phyloP scores from a whole-genome alignment of 2,888 invertebrate species.

The Pammene aurita region DNA sequence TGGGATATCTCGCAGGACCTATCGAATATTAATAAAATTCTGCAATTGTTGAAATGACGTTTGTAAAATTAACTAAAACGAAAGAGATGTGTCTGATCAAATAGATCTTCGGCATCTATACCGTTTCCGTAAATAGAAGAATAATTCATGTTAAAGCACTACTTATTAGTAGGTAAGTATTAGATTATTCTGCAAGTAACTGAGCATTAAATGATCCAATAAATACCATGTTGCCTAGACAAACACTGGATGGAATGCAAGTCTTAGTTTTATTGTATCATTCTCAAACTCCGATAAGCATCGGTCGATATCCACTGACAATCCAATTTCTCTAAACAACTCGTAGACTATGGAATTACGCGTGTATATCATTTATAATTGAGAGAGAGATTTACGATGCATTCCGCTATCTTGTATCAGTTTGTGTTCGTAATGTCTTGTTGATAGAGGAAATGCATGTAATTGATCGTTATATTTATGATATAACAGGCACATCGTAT shows the following conservation, averaged over 20 bases:
- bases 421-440: slow-evolving; percentile 61
- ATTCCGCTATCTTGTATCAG: slow-evolving; percentile 67
- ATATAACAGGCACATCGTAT: slow-evolving; percentile 14
- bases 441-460: slow-evolving; percentile 45
- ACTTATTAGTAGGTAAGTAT: too few species aligned
- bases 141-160: too few species aligned
- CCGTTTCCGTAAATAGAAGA: too few species aligned
- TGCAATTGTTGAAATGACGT: too few species aligned
- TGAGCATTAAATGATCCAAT: background rate
- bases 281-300: slow-evolving; percentile 28
- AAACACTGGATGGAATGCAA: background rate
- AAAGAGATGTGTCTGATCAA: too few species aligned
- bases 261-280: slow-evolving; percentile 20
- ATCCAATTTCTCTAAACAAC: slow-evolving; percentile 42
- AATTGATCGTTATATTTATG: slow-evolving; percentile 28
- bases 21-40: too few species aligned
- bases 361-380: slow-evolving; percentile 63
- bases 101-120: too few species aligned
- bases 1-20: too few species aligned
- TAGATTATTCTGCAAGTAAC: background rate
- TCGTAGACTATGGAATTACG: slow-evolving; percentile 34
- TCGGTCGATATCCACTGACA: slow-evolving; percentile 42
- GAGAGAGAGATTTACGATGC: slow-evolving; percentile 67
- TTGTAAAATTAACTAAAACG: too few species aligned
- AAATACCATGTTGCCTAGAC: background rate